Evolutionary conservation across 2,888 invertebrate genomes (phyloP), one percentile per base, ranked within the genome.

Genomic region (Mamestra brassicae): DNA sequence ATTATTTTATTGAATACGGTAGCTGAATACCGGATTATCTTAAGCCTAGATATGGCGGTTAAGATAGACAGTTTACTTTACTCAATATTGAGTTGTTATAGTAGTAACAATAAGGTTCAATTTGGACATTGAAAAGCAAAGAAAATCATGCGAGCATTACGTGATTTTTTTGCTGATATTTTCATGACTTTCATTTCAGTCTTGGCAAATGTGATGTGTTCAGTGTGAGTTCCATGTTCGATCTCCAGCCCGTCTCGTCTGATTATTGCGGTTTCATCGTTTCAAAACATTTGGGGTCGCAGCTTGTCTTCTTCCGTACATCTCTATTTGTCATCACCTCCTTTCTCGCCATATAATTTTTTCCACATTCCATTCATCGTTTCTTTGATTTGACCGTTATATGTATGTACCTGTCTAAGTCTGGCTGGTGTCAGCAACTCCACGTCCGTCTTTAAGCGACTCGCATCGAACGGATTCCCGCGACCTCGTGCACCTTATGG

Each of bases 1-100:
- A 38, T 60, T 61, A 61, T 62, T 82, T 57, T 85, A 82, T 69
- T 61, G 60, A 69, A 69, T 69, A 62, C 66, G 13, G 83, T 71
- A 83, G 74, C 61, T 15, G 26, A 71, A 52, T 47, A 60, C 13
- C 1, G 64, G 69, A 42, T 83, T 82, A 85, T 58, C 52, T 17
- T 63, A 68, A 82, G 66, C 81, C 65, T 1, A 36, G 36, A 54
- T 74, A 69, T 10, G 11, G 3, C 10, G 4, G 71, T 55, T 45
- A 4, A n/a, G 75, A 69, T 68, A 64, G 6, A 8, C 4, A n/a
- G 38, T 64, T 34, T 55, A 55, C 7, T 13, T 13, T 26, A 45
- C 15, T 11, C 4, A 47, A 0, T 36, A 47, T 47, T n/a, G 4
- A 34, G 10, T 11, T n/a, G 3, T 2, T 76, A 66, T 61, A 1